These are phyloP conservation scores for Gastrophryne carolinensis DNA, from an alignment of 2,797 vertebrate species.

Conservation along the genomic window DNA sequence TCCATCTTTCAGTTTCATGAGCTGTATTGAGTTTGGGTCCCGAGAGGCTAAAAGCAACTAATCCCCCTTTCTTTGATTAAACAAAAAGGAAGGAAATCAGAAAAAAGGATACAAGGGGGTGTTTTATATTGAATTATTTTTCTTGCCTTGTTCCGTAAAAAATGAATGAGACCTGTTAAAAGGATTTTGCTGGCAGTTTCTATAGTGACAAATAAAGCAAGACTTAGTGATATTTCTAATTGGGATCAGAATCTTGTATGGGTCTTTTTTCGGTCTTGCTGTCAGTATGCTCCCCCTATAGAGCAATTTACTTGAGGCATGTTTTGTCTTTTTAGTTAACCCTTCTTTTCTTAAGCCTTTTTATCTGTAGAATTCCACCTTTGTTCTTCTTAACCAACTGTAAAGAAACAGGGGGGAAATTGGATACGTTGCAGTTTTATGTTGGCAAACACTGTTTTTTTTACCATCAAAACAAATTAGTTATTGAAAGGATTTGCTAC, in stretches of 20 bases:
- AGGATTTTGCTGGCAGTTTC: slow-evolving; percentile 62
- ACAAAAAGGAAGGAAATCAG: slow-evolving; percentile 63
- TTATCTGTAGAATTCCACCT: slow-evolving; percentile 7
- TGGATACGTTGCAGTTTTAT: slow-evolving; percentile 49
- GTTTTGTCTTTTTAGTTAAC: slow-evolving; percentile 47
- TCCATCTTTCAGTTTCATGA: slow-evolving; percentile 67
- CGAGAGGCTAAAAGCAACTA: slow-evolving; percentile 61
- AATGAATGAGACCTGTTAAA: slow-evolving; percentile 63
- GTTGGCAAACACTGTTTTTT: slow-evolving; percentile 45
- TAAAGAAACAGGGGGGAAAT: slow-evolving; percentile 46
- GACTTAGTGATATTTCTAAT: slow-evolving; percentile 58
- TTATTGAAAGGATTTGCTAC: slow-evolving; percentile 29
- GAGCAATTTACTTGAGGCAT: slow-evolving; percentile 50
- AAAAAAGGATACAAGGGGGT: slow-evolving; percentile 57
- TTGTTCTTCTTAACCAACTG: slow-evolving; percentile 45
- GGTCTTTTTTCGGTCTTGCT: slow-evolving; percentile 36
- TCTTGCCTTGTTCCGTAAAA: slow-evolving; percentile 65
- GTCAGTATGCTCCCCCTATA: slow-evolving; percentile 25
- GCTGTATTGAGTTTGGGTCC: slow-evolving; percentile 55
- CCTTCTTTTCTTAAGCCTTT: slow-evolving; percentile 41
- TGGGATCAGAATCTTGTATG: slow-evolving; percentile 58
- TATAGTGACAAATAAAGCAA: slow-evolving; percentile 60
- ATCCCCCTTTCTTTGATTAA: slow-evolving; percentile 64
- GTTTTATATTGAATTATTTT: slow-evolving; percentile 67
- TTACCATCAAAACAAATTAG: slow-evolving; percentile 46